Percentiles rank a stretch among this genome's conserved stretches.
Evolutionary conservation across 2,888 invertebrate species (phyloP).

Genomic region (Temnothorax ravouxi): DNA sequence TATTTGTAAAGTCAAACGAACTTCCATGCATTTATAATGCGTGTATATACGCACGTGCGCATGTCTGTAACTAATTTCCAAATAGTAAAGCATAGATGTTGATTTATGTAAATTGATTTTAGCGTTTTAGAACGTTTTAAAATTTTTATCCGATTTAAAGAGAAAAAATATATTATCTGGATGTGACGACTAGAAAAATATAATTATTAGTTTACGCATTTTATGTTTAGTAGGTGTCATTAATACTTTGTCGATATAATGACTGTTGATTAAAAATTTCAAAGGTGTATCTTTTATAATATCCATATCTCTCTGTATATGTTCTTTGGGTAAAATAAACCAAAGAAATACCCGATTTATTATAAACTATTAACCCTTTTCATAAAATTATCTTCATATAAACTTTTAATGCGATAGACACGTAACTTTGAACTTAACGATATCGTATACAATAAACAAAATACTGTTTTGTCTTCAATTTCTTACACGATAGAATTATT

Average conservation of each 20-base stretch:
- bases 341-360: neutral
- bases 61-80: neutral
- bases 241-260: neutral
- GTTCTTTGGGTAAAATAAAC: neutral
- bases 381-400: slow-evolving; percentile 9
- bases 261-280: neutral
- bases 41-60: neutral
- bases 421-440: slow-evolving; percentile 18
- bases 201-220: neutral
- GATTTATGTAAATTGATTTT: neutral
- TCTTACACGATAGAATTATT: slow-evolving; percentile 56
- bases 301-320: neutral
- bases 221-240: neutral
- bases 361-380: neutral
- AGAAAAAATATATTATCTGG: neutral
- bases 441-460: neutral
- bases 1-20: neutral
- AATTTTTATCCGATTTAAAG: neutral
- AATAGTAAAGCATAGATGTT: neutral
- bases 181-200: neutral
- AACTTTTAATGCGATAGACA: neutral
- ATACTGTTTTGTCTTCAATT: slow-evolving; percentile 13
- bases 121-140: neutral
- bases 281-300: neutral
- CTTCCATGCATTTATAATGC: neutral